These are phyloP conservation scores for Rachycentron canadum DNA, from an alignment of 2,797 vertebrate species.

Conservation along the genomic window DNA sequence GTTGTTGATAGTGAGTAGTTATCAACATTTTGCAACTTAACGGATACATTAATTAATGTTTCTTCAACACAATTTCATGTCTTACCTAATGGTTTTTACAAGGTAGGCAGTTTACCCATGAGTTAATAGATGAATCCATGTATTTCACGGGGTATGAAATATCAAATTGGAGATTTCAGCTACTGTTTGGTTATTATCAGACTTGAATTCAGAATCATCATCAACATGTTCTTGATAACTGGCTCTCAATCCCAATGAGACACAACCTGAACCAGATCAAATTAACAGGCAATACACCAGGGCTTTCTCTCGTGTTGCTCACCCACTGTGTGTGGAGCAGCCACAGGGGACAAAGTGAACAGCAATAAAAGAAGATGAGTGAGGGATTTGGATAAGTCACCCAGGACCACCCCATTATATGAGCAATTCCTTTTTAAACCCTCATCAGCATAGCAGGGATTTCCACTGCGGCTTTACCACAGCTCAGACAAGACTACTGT, in stretches of 20 bases:
- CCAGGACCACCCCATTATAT: constrained; percentile 79
- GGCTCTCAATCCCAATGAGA: constrained; percentile 13
- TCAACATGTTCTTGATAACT: constrained; percentile 32
- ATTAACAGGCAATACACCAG: constrained; percentile 63
- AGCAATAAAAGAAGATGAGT: constrained; percentile 82
- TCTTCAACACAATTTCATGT: not conserved
- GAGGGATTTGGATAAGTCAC: constrained; percentile 82
- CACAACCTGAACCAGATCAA: constrained; percentile 60
- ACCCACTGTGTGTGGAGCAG: constrained; percentile 58
- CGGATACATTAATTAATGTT: not conserved
- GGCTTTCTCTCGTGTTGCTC: constrained; percentile 56
- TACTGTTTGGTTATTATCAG: constrained; percentile 24
- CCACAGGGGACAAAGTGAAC: constrained; percentile 75
- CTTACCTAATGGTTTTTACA: not conserved
- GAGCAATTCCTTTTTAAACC: constrained; percentile 79
- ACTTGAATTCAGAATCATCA: constrained; percentile 18
- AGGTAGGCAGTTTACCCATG: not conserved
- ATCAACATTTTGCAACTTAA: not conserved
- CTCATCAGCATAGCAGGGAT: constrained; percentile 79
- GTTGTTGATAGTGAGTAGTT: not conserved
- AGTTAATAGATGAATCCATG: not conserved
- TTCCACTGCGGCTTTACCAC: constrained; percentile 68
- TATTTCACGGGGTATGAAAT: constrained; percentile 10
- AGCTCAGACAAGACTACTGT: constrained; percentile 59
- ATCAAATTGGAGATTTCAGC: not conserved